A percentile compares a stretch with the other conserved stretches of the same genome.
phyloP scores from a whole-genome alignment of 2,797 vertebrate genomes.

The Mallotus villosus region DNA sequence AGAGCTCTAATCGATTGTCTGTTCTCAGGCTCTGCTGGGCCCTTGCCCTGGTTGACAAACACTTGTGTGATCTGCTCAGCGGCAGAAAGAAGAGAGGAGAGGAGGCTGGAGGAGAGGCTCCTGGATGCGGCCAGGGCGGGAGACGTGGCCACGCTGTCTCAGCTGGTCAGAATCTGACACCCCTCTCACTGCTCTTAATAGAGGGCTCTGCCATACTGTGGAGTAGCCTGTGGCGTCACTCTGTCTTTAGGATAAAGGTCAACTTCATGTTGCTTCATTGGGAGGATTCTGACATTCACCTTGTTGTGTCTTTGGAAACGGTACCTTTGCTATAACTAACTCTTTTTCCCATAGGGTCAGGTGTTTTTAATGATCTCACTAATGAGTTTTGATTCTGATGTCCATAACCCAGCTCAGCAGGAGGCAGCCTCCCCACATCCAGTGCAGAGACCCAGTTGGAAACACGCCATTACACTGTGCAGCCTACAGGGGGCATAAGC shows the following conservation, averaged over 20 bases:
- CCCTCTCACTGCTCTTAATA: too few relatives aligned
- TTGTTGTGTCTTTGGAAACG: too few relatives aligned
- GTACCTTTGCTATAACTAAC: not conserved
- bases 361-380: not conserved
- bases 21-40: conserved; percentile 27
- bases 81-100: conserved; percentile 85
- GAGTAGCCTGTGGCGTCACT: too few relatives aligned
- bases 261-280: too few relatives aligned
- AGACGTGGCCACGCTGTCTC: conserved; percentile 71
- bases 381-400: not conserved
- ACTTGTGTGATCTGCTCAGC: conserved; percentile 67
- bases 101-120: conserved; percentile 82
- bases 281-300: too few relatives aligned
- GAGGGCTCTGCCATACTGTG: too few relatives aligned
- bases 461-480: conserved; percentile 92
- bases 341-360: not conserved
- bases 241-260: too few relatives aligned
- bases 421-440: conserved; percentile 78
- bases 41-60: conserved; percentile 41
- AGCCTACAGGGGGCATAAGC: conserved; percentile 87
- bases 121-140: conserved; percentile 87
- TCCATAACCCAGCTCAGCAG: conserved; percentile 75
- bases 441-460: conserved; percentile 86
- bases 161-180: conserved; percentile 77
- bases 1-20: conserved; percentile 11